These are phyloP conservation scores for Bos javanicus DNA, from an alignment of 2,113 vertebrate species.

Conservation along the genomic window DNA sequence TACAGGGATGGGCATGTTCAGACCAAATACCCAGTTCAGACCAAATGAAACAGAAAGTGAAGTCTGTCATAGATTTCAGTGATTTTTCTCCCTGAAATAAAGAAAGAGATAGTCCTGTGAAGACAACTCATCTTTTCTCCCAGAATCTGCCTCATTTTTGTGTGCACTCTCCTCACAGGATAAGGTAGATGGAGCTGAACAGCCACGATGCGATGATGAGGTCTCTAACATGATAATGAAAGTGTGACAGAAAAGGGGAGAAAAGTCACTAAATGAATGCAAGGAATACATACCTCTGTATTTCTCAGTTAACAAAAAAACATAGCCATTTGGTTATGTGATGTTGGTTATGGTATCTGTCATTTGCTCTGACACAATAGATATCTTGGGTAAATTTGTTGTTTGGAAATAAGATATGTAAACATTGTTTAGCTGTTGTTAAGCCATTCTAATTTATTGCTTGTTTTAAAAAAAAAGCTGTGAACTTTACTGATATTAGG, in stretches of 20 bases:
- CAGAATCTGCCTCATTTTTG: not conserved
- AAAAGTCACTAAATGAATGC: not conserved
- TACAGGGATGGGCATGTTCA: not conserved
- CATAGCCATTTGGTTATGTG: not conserved
- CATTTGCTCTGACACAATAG: not conserved
- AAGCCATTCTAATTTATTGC: not conserved
- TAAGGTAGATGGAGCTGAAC: accelerated
- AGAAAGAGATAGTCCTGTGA: not conserved
- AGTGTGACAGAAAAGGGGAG: not conserved
- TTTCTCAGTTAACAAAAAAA: not conserved
- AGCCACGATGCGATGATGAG: not conserved
- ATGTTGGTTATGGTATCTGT: not conserved
- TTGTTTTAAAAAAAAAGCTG: not conserved
- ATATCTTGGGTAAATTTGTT: not conserved
- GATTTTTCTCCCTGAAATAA: not conserved
- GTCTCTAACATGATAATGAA: not conserved
- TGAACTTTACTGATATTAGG: not conserved
- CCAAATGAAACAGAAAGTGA: not conserved
- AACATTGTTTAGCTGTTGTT: not conserved
- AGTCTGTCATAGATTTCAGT: not conserved
- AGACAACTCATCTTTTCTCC: not conserved
- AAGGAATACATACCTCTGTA: not conserved
- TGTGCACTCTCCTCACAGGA: not conserved
- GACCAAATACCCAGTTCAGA: not conserved
- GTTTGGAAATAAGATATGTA: not conserved